Base-by-base conservation (phyloP, 23 tunicate genomes). In the Trididemnum nubilum region DNA sequence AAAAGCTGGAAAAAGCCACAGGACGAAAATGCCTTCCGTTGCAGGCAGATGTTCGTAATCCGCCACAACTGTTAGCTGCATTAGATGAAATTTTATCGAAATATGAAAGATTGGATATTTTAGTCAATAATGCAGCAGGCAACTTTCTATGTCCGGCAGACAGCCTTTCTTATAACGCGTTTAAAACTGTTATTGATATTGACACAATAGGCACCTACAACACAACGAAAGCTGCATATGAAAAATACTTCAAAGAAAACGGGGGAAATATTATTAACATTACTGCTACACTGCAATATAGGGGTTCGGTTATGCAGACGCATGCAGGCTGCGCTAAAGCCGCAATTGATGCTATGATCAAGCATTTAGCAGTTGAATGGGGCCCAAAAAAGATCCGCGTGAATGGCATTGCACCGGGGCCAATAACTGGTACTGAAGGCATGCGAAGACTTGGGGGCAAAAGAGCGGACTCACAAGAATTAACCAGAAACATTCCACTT, bases 291-390 rank as follows among this genome's bases (percentile, higher is more conserved):
- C 36, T 93, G 73, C 85, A 65, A 31, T 93, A 93, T 25, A 79
- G 64, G 9, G 98, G 90, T 9, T 69, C 49, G 34, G 86, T 65
- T 1, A 63, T 93, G 89, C 93, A 93, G 39, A 81, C 74, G 3
- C 98, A 93, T 66, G 98, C 98, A 22, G 98, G 98, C 5, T 51
- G 72, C 39, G 93, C 98, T 9, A 93, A 93, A 80, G 98, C 98
- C 28, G 98, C 98, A 5, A 87, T 93, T 23, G 95, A 93, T 71
- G 88, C 92, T 22, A 93, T 93, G 93, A 88, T 87, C 9, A 87
- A 84, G 75, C 98, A 93, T 58, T 40, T 93, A 77, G 98, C 98
- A 71, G 98, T 87, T n/a, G 98, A 93, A 40, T 93, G 92, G 89
- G 88, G 85, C 7, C 39, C 33, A n/a, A 66, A 82, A 32, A 64